These are phyloP conservation scores for Percopsis omiscomaycus DNA, from an alignment of 2,797 vertebrate species.

Conservation along the genomic window DNA sequence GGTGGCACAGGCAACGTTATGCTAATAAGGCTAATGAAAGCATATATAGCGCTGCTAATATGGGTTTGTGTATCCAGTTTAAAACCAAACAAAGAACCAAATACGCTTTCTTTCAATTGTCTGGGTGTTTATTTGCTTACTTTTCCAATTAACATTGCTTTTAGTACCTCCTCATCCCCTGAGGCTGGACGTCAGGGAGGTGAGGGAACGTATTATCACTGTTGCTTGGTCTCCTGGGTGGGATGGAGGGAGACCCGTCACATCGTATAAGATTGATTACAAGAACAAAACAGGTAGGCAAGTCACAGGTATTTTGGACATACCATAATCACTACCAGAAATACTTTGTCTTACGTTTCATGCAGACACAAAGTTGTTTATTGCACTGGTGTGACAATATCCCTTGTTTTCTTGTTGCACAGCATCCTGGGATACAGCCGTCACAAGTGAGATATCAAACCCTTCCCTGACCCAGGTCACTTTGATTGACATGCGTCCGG, in stretches of 20 bases:
- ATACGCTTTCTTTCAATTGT: background rate
- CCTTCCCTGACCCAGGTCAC: slow-evolving; percentile 50
- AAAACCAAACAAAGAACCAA: background rate
- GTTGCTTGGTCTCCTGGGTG: slow-evolving; percentile 61
- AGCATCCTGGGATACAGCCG: slow-evolving; percentile 59
- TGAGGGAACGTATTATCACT: slow-evolving; percentile 55
- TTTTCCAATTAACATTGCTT: background rate
- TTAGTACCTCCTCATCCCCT: slow-evolving; percentile 53
- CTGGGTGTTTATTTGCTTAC: background rate
- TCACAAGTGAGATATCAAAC: slow-evolving; percentile 24
- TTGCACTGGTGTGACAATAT: background rate
- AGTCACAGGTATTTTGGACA: background rate
- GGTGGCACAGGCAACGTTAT: slow-evolving; percentile 1
- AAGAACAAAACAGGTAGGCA: slow-evolving; percentile 59
- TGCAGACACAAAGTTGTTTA: too few relatives aligned
- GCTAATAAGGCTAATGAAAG: background rate
- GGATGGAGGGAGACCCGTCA: slow-evolving; percentile 62
- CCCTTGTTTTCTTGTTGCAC: background rate
- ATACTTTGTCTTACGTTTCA: background rate
- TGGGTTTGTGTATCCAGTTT: too few relatives aligned
- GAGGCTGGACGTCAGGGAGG: slow-evolving; percentile 48
- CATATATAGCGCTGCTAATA: too few relatives aligned
- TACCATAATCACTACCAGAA: background rate
- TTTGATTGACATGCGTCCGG: slow-evolving; percentile 59
- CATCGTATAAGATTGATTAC: slow-evolving; percentile 49